Conservation (phyloP, 2,113 vertebrate genomes). For the Nyctereutes procyonoides region DNA sequence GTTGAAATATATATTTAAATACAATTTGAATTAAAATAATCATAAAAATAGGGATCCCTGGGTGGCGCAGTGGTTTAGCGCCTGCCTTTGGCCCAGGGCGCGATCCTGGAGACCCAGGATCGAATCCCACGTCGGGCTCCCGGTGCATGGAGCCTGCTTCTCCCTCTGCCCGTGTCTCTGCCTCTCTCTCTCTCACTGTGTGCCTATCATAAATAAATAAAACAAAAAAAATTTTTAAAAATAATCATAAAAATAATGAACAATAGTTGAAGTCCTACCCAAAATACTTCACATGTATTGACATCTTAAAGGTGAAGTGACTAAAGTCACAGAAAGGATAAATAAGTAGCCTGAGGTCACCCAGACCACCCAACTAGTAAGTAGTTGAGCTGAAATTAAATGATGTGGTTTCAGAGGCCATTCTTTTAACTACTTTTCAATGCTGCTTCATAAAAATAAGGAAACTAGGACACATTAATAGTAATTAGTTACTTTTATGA, state of each 20-base stretch:
- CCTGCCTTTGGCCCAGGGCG: too few species aligned
- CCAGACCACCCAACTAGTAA: neutral
- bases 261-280: neutral
- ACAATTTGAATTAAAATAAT: neutral
- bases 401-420: neutral
- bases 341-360: neutral
- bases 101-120: too few species aligned
- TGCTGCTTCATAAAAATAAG: neutral
- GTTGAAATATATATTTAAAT: neutral
- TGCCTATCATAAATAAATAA: too few species aligned
- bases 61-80: too few species aligned
- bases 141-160: too few species aligned
- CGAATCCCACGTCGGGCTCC: too few species aligned
- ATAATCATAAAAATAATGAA: neutral
- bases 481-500: neutral
- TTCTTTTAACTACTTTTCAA: neutral
- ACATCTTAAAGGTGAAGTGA: neutral
- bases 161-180: too few species aligned
- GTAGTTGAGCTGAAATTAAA: neutral
- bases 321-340: neutral
- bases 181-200: too few species aligned
- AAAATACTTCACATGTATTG: neutral
- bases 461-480: neutral
- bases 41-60: slow-evolving; percentile 17
- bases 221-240: too few species aligned